phyloP scores from a whole-genome alignment of 2,797 vertebrate genomes.

The Chloroceryle amazona region DNA sequence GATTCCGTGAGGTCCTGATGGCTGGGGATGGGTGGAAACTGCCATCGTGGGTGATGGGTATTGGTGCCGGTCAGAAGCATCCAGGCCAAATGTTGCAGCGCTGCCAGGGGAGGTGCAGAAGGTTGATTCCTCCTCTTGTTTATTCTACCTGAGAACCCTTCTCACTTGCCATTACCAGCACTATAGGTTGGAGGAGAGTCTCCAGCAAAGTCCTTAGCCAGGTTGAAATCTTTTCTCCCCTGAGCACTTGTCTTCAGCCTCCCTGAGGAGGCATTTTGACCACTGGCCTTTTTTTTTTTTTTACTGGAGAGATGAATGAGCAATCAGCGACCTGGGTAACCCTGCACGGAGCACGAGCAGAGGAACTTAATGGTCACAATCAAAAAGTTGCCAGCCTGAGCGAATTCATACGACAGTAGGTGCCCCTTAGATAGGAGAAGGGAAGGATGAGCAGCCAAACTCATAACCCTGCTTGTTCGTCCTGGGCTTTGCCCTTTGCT shows the following conservation, averaged over 20 bases:
- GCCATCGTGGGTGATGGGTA: not conserved
- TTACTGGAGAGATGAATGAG: not conserved
- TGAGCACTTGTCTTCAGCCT: not conserved
- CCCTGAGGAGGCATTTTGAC: not conserved
- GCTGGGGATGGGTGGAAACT: not conserved
- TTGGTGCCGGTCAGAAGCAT: not conserved
- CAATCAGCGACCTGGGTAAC: constrained; percentile 37
- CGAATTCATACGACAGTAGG: not conserved
- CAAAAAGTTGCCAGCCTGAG: constrained; percentile 32
- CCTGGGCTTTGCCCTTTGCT: not conserved
- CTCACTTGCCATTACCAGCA: not conserved
- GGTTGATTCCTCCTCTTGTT: not conserved
- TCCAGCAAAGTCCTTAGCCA: not conserved
- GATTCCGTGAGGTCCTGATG: not conserved
- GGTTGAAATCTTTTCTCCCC: not conserved
- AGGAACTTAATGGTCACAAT: not conserved
- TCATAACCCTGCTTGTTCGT: not conserved
- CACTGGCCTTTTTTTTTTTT: not conserved
- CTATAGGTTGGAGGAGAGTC: not conserved
- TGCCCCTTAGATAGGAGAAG: not conserved
- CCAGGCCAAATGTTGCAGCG: not conserved
- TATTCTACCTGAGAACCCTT: not conserved
- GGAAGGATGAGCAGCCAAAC: not conserved
- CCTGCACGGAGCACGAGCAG: not conserved
- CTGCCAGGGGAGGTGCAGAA: fast-evolving